Evolutionary conservation across 2,113 vertebrate genomes (phyloP), one percentile per base, ranked within the genome.

Genomic region (Spermophilus dauricus): DNA sequence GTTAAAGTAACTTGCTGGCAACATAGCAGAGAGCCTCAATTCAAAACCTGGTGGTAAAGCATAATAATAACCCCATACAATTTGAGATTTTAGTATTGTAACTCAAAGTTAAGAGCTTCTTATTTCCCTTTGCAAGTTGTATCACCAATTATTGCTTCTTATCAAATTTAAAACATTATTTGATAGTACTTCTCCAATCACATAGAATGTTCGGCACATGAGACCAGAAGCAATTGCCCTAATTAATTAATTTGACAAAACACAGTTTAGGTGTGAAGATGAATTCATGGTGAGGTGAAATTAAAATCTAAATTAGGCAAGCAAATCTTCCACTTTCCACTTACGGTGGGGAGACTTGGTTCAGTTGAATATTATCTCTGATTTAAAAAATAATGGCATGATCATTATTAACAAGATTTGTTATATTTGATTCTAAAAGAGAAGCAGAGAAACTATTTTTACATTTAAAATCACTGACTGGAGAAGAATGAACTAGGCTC

Each of bases 211-310:
- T 95, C 13, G 4, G 6, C 91, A 95, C 75, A 61, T 76, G 95
- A 88, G 89, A 95, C 91, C 73, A 89, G 18, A 93, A 96, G 91
- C 76, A 98, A 94, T 97, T 94, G 75, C 89, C 84, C 97, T 93
- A 93, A 98, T 97, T 95, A 98, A 96, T 96, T 97, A 97, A 96
- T 96, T 93, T 97, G 89, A 95, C 73, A 97, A 97, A 97, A 82
- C 14, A 88, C 61, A 83, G 26, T 86, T 93, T 97, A 89, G 91
- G 18, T 95, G 80, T 95, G 58, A 95, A 93, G 96, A 94, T 88
- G 88, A 96, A 95, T 89, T 92, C 86, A 88, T 91, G 83, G 91
- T 94, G 39, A 95, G 76, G 26, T 85, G 86, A 91, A 97, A 97
- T 96, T 96, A 97, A 98, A 97, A 93, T 88, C 53, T 97, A 97